A percentile compares a stretch with the other conserved stretches of the same genome.
phyloP scores from a whole-genome alignment of 2,888 invertebrate species.

The Phaedon cochleariae region DNA sequence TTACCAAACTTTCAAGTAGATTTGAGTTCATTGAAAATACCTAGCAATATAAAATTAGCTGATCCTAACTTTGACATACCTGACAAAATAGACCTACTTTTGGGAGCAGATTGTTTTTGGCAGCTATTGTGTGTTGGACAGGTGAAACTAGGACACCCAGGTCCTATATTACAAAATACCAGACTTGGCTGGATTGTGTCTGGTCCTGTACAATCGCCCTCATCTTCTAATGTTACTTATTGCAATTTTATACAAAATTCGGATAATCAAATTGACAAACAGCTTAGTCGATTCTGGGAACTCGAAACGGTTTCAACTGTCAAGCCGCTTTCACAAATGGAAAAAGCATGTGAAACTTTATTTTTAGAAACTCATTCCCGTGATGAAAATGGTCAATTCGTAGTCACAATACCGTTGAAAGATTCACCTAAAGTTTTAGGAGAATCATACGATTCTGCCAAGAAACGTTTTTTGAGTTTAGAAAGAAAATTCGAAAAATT shows the following conservation, averaged over 20 bases:
- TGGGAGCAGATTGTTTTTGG: constrained; percentile 28
- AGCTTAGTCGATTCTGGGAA: not conserved
- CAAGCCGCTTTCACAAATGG: not conserved
- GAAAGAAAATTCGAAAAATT: constrained; percentile 20
- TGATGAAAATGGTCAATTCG: constrained; percentile 21
- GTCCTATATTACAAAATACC: constrained; percentile 28
- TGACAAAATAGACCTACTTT: constrained; percentile 7
- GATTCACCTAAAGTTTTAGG: constrained; percentile 16
- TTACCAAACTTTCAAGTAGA: constrained; percentile 15
- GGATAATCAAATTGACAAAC: not conserved
- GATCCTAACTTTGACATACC: constrained; percentile 25
- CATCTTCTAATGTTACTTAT: not conserved
- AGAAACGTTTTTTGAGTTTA: constrained; percentile 12
- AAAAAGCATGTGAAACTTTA: constrained; percentile 15
- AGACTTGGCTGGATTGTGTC: constrained; percentile 26
- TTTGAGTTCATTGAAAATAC: constrained; percentile 9
- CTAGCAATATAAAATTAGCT: constrained; percentile 25
- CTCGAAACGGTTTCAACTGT: not conserved
- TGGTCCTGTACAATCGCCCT: not conserved
- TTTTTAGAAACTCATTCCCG: constrained; percentile 12
- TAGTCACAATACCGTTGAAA: constrained; percentile 27
- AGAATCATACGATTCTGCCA: constrained; percentile 13
- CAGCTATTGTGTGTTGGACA: no score
- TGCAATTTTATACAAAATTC: not conserved
- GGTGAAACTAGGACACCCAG: no score